phyloP scores from a whole-genome alignment of 2,113 vertebrate species.

The Stegostoma tigrinum region DNA sequence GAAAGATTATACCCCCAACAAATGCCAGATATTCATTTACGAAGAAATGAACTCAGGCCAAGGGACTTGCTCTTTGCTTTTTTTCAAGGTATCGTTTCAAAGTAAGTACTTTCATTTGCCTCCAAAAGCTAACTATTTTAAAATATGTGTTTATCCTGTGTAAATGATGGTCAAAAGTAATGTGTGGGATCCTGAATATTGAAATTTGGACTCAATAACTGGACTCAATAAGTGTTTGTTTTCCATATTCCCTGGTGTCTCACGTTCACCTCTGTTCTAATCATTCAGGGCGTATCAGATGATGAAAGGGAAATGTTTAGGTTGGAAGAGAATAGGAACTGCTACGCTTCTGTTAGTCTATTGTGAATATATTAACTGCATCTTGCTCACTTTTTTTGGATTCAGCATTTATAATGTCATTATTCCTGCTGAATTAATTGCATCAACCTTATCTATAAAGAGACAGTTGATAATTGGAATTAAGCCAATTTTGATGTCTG shows the following conservation, averaged over 20 bases:
- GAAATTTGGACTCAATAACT: background rate
- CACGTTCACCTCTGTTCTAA: conserved; percentile 3
- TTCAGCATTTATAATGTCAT: background rate
- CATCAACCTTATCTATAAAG: background rate
- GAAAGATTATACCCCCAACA: background rate
- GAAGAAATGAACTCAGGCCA: background rate
- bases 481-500: background rate
- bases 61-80: background rate
- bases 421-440: background rate
- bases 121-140: background rate
- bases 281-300: background rate
- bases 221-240: background rate
- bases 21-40: background rate
- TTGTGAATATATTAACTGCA: background rate
- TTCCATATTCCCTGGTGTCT: background rate
- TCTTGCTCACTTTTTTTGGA: background rate
- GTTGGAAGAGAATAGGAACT: background rate
- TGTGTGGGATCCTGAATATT: background rate
- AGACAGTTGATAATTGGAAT: background rate
- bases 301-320: background rate
- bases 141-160: background rate
- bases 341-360: background rate
- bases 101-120: background rate
- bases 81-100: background rate
- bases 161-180: background rate